Base-by-base conservation (phyloP, 2,888 invertebrate species). In the Ischnus inquisitorius region DNA sequence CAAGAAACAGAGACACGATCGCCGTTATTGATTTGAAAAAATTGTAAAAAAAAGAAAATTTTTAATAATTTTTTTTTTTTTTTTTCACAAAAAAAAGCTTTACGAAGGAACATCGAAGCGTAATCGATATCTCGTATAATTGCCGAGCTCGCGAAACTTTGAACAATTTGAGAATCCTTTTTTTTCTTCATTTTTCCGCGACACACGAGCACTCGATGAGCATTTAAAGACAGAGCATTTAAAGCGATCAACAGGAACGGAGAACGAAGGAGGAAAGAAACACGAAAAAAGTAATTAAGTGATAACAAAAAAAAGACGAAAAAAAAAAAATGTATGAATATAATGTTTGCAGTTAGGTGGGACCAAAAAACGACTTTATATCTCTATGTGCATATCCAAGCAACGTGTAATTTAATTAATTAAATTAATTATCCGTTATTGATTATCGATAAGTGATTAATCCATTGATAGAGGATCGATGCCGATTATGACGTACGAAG, bases 281-380 rank as follows among this genome's bases (percentile, higher is more conserved):
- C n/a, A n/a, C n/a, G 84, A 86, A 76, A 79, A 83, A 85, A 80
- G n/a, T n/a, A n/a, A 84, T 39, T 71, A 82, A 84, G 67, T 79
- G 65, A 68, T 34, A 34, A 28, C 28, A 80, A 74, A 43, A 79
- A 80, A 72, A 68, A 77, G 71, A 54, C 62, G 48, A 75, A 65
- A 68, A 75, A 69, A 77, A 81, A 89, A 88, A 90, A 90, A 91
- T 91, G 92, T 92, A 92, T 91, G 93, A 93, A 92, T 93, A 93
- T 92, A 92, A 92, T 91, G 92, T 93, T 93, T 93, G 93, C 92
- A 93, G 93, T 93, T 93, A 93, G 93, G 93, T 93, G 93, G 93
- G 93, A 93, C 93, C 93, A 93, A 93, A n/a, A 93, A 93, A 93
- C 90, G 92, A 93, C 93, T 93, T 93, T 93, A 92, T 93, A 93